These are phyloP conservation scores for Phlogophora meticulosa DNA, from an alignment of 2,888 invertebrate species.

Conservation along the genomic window DNA sequence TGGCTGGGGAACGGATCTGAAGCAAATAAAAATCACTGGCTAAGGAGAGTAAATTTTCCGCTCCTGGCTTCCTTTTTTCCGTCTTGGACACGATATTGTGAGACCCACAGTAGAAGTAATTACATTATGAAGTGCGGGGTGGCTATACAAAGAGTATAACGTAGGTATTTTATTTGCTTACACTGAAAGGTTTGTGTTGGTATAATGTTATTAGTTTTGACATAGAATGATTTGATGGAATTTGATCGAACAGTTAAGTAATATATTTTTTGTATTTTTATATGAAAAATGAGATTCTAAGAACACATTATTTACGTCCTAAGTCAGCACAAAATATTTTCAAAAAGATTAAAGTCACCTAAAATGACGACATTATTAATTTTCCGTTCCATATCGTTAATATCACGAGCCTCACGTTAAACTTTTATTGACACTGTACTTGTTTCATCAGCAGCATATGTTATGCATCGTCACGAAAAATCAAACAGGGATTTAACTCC, in stretches of 20 bases:
- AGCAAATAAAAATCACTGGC: constrained; percentile 65
- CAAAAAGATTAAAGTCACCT: not conserved
- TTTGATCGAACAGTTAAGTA: constrained; percentile 28
- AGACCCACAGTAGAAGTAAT: constrained; percentile 55
- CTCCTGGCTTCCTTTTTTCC: constrained; percentile 54
- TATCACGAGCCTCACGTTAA: constrained; percentile 18
- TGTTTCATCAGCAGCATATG: constrained; percentile 51
- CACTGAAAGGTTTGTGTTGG: constrained; percentile 37
- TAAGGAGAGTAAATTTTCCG: constrained; percentile 67
- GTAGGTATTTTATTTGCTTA: constrained; percentile 50
- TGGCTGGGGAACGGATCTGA: constrained; percentile 47
- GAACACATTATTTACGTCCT: too few species aligned
- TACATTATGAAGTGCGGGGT: constrained; percentile 56
- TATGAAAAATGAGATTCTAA: too few species aligned
- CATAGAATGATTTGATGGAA: constrained; percentile 46
- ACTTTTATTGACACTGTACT: constrained; percentile 50
- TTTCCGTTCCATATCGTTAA: not conserved
- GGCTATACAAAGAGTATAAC: constrained; percentile 34
- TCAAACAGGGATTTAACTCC: constrained; percentile 59
- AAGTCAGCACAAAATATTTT: not conserved
- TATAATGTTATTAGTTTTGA: constrained; percentile 55
- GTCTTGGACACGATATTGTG: constrained; percentile 58
- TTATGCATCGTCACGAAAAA: constrained; percentile 62
- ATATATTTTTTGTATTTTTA: constrained; percentile 31
- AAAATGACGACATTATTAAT: not conserved